These are phyloP conservation scores for Meloidogyne chitwoodi DNA, from an alignment of 1,140 invertebrate species.

Conservation along the genomic window DNA sequence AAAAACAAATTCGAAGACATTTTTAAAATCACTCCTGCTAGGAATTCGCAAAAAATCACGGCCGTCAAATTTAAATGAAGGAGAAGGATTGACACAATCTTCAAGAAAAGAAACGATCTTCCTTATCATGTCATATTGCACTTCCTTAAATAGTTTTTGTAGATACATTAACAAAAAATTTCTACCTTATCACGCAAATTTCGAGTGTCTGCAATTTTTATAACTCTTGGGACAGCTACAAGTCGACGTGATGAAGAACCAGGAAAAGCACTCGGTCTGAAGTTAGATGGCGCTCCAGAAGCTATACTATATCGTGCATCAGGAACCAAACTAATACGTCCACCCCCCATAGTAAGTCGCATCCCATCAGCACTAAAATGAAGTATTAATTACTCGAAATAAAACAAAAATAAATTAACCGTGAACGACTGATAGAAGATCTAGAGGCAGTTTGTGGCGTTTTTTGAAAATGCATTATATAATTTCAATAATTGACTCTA, in stretches of 20 bases:
- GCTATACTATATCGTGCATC: not conserved
- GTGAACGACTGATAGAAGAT: not conserved
- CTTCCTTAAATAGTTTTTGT: not conserved
- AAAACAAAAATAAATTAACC: not conserved
- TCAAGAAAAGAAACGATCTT: conserved; percentile 12
- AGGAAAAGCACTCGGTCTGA: conserved; percentile 9
- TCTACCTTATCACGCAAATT: conserved; percentile 5
- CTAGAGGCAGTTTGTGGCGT: not conserved
- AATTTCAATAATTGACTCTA: no score
- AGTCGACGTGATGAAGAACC: not conserved
- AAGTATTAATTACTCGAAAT: no score
- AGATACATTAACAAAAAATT: not conserved
- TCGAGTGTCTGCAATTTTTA: not conserved
- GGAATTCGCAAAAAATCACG: not conserved
- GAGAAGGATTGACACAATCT: conserved; percentile 3
- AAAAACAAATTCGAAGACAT: conserved; percentile 13
- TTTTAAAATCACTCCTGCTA: not conserved
- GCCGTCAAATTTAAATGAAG: not conserved
- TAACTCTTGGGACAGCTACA: not conserved
- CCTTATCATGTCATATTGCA: conserved; percentile 1
- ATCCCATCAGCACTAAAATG: not conserved
- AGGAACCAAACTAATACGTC: not conserved
- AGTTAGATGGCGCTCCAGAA: not conserved
- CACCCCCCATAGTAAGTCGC: not conserved
- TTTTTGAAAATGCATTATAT: not conserved